Percentiles rank a stretch among this genome's conserved stretches.
Evolutionary conservation across 2,888 invertebrate genomes (phyloP).

Genomic region (Drosophila bunnanda): DNA sequence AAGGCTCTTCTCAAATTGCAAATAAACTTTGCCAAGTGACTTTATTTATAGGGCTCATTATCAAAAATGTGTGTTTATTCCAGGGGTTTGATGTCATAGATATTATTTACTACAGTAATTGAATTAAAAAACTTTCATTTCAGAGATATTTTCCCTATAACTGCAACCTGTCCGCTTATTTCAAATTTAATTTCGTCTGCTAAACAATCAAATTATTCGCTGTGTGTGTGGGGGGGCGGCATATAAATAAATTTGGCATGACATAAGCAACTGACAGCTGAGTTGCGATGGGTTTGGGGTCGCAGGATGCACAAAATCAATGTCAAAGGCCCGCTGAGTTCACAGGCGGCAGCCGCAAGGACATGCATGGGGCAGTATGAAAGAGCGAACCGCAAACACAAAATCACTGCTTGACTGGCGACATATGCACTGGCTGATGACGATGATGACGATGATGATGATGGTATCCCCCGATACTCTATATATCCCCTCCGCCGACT

Average conservation of each 20-base stretch:
- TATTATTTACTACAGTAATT: not conserved
- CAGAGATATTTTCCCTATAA: not conserved
- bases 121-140: not conserved
- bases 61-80: not conserved
- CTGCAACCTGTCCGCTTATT: not conserved
- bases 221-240: not conserved
- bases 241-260: conserved; percentile 51
- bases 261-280: conserved; percentile 68
- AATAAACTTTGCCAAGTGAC: not conserved
- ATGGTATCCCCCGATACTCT: conserved; percentile 8
- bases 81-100: not conserved
- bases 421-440: conserved; percentile 60
- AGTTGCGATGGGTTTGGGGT: conserved; percentile 48
- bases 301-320: conserved; percentile 63
- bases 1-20: conserved; percentile 11
- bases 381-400: conserved; percentile 27
- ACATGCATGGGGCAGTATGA: conserved; percentile 56
- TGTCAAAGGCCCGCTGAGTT: conserved; percentile 70
- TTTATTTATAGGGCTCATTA: not conserved
- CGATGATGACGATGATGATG: conserved; percentile 31
- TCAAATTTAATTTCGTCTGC: not conserved
- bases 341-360: conserved; percentile 65
- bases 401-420: conserved; percentile 63
- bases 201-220: conserved; percentile 28
- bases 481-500: conserved; percentile 45